These are phyloP conservation scores for Pimephales promelas DNA, from an alignment of 2,113 vertebrate genomes.

Conservation along the genomic window DNA sequence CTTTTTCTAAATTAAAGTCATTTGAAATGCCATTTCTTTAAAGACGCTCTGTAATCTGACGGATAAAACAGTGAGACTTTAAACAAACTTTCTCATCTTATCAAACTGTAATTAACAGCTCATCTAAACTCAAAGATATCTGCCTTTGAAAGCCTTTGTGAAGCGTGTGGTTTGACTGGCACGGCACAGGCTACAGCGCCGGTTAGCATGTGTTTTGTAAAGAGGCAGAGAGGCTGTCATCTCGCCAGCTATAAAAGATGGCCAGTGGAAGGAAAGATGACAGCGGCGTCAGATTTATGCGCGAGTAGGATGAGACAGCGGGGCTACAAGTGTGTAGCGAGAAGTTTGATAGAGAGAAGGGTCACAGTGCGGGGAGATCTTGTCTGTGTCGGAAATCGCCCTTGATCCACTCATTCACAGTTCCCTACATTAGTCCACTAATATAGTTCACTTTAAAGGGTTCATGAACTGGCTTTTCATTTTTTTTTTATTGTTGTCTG, in stretches of 20 bases:
- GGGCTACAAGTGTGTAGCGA: background rate
- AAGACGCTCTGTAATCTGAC: background rate
- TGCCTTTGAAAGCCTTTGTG: background rate
- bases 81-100: background rate
- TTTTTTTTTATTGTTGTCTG: too few relatives aligned
- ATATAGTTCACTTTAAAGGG: too few relatives aligned
- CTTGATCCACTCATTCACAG: too few relatives aligned
- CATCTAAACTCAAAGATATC: slow-evolving; percentile 2
- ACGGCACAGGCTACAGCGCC: background rate
- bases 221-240: slow-evolving; percentile 27
- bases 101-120: slow-evolving; percentile 1
- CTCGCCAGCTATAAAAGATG: slow-evolving; percentile 34
- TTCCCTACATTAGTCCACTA: too few relatives aligned
- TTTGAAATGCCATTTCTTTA: background rate
- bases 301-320: slow-evolving; percentile 24
- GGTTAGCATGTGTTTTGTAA: slow-evolving; percentile 17
- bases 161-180: background rate
- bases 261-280: slow-evolving; percentile 12
- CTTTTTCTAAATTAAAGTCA: background rate
- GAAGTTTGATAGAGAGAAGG: background rate
- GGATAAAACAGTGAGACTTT: background rate
- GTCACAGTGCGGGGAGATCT: background rate
- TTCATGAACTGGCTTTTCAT: too few relatives aligned
- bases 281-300: slow-evolving; percentile 42
- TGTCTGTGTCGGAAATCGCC: too few relatives aligned